Percentiles rank a stretch among this genome's conserved stretches.
phyloP scores from a whole-genome alignment of 64 coral and sea anemone genomes.

The Catalaphyllia jardinei region DNA sequence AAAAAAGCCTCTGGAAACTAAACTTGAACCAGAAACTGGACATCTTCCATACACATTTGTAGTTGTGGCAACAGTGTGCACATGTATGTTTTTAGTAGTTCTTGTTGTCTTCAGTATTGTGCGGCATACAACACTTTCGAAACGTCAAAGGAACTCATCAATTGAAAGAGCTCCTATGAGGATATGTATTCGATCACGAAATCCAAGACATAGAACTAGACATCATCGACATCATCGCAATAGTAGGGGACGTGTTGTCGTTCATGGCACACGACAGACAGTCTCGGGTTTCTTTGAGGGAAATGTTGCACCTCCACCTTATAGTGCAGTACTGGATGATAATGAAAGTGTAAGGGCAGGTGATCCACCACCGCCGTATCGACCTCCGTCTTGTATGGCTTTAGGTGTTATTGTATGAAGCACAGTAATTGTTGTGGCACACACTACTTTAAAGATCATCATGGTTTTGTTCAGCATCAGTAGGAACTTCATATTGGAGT shows the following conservation, averaged over 20 bases:
- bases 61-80: constrained; percentile 87
- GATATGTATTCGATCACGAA: constrained; percentile 68
- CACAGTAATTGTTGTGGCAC: no score
- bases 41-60: constrained; percentile 89
- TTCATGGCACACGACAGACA: constrained; percentile 70
- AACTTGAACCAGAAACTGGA: constrained; percentile 12
- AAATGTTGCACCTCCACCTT: constrained; percentile 86
- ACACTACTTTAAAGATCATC: neutral
- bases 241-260: constrained; percentile 62
- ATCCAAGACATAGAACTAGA: constrained; percentile 57
- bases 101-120: constrained; percentile 92
- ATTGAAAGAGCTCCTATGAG: constrained; percentile 72
- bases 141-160: constrained; percentile 69
- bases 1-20: constrained; percentile 2
- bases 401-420: constrained; percentile 84
- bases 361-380: constrained; percentile 76
- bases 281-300: constrained; percentile 93
- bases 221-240: constrained; percentile 61
- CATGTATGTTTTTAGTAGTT: constrained; percentile 86
- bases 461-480: neutral
- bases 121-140: constrained; percentile 70
- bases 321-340: constrained; percentile 85
- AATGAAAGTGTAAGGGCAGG: constrained; percentile 85
- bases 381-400: constrained; percentile 52
- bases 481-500: neutral